phyloP scores from a whole-genome alignment of 2,113 vertebrate genomes.

The Naja naja region DNA sequence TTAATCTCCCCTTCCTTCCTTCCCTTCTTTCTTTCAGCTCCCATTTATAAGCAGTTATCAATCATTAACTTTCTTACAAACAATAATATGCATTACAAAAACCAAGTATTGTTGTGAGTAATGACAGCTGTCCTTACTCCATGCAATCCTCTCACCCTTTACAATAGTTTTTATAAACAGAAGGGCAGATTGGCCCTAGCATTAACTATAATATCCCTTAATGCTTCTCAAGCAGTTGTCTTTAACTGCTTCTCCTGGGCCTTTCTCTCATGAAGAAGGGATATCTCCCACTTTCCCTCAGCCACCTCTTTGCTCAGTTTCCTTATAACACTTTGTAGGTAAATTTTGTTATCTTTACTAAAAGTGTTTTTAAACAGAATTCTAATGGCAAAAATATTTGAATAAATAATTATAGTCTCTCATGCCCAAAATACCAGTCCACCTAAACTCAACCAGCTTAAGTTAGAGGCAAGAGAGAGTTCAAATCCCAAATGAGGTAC shows the following conservation, averaged over 20 bases:
- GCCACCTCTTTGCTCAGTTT: neutral
- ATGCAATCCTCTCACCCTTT: neutral
- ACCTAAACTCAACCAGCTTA: neutral
- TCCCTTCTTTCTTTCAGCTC: neutral
- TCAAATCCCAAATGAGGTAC: neutral
- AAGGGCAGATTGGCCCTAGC: neutral
- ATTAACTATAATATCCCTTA: neutral
- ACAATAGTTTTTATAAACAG: neutral
- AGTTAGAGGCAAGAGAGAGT: neutral
- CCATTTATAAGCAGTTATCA: neutral
- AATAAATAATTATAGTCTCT: neutral
- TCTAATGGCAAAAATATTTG: neutral
- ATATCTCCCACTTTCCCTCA: neutral
- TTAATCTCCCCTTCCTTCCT: neutral
- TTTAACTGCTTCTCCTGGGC: neutral
- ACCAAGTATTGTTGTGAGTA: neutral
- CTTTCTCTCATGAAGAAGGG: neutral
- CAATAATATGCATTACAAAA: neutral
- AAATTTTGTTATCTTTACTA: neutral
- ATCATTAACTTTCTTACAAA: neutral
- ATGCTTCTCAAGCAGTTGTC: neutral
- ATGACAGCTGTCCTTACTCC: neutral
- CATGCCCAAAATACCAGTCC: neutral
- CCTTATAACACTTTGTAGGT: neutral
- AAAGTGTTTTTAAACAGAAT: neutral